A percentile compares a stretch with the other conserved stretches of the same genome.
These are phyloP conservation scores for Climacteris rufus DNA, from an alignment of 2,113 vertebrate genomes.

Conservation along the genomic window DNA sequence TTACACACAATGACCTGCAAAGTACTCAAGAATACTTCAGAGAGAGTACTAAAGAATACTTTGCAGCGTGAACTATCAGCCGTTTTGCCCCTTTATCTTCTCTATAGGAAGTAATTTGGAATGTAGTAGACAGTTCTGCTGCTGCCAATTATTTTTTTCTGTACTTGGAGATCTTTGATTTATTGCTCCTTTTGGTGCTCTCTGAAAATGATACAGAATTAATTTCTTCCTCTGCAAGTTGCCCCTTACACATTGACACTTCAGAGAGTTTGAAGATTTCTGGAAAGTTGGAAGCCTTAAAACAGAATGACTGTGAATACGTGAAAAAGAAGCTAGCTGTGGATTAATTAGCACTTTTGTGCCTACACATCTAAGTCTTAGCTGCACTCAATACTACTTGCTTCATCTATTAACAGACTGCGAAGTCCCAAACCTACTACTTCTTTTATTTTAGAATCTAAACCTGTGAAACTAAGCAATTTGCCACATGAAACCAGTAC, in stretches of 20 bases:
- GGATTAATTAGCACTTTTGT: background rate
- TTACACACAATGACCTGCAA: background rate
- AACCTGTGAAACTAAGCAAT: background rate
- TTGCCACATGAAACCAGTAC: background rate
- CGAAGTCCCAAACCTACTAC: background rate
- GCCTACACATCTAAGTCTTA: background rate
- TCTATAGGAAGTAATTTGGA: background rate
- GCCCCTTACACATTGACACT: background rate
- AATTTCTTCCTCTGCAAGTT: slow-evolving; percentile 11
- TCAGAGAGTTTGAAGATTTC: background rate
- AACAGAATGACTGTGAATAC: background rate
- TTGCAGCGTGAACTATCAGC: background rate
- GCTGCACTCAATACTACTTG: background rate
- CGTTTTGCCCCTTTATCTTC: background rate
- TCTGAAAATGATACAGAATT: slow-evolving; percentile 14
- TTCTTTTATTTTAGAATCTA: background rate
- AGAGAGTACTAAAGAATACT: too few species aligned
- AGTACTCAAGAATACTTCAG: background rate
- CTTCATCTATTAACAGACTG: background rate
- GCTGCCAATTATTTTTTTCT: slow-evolving; percentile 11
- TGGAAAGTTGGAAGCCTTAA: background rate
- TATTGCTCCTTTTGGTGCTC: background rate
- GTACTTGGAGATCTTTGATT: background rate
- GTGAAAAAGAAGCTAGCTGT: background rate
- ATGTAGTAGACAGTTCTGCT: background rate